Conservation (phyloP, 2,888 invertebrate genomes). For the Tholera decimalis region DNA sequence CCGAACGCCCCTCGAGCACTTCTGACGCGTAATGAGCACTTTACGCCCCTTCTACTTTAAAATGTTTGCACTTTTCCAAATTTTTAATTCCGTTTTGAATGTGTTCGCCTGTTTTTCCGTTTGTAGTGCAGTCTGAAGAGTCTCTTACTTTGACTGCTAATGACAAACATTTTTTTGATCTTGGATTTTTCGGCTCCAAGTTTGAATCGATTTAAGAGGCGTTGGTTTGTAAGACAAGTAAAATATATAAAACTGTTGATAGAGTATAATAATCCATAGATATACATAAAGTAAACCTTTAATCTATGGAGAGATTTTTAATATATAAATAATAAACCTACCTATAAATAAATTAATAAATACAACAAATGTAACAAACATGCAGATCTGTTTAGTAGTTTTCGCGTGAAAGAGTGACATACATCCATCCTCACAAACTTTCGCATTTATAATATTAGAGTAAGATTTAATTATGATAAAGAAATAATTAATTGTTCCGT, state of each 20-base stretch:
- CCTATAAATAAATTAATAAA: neutral
- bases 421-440: no score
- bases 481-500: neutral
- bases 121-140: neutral
- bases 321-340: no score
- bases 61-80: slow-evolving; percentile 82
- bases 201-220: neutral
- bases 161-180: neutral
- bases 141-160: neutral
- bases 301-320: no score
- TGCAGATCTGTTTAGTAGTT: no score
- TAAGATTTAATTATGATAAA: no score
- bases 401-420: no score
- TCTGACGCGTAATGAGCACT: slow-evolving; percentile 85
- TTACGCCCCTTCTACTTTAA: slow-evolving; percentile 75
- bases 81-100: slow-evolving; percentile 47
- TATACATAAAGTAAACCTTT: no score
- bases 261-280: no score
- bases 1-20: slow-evolving; percentile 72
- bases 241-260: neutral
- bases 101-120: slow-evolving; percentile 19
- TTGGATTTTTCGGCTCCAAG: neutral
- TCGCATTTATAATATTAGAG: neutral
- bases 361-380: neutral
- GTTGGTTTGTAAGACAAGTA: neutral